Percentiles rank a stretch among this genome's conserved stretches.
Evolutionary conservation across 2,113 vertebrate species (phyloP).

Genomic region (Cololabis saira): DNA sequence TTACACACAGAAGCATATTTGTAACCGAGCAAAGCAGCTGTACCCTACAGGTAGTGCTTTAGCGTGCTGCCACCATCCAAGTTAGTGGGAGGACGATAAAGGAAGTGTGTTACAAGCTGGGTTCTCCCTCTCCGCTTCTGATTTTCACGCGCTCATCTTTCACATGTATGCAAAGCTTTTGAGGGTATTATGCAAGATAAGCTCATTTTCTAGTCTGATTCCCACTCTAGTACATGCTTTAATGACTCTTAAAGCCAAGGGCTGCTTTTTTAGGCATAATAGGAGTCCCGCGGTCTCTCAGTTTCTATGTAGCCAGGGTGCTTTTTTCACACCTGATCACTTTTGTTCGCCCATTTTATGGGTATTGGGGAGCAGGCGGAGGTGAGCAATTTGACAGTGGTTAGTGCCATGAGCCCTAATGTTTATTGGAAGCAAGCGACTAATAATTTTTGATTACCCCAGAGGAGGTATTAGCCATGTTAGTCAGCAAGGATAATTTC

Average conservation of each 20-base stretch:
- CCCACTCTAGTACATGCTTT: constrained; percentile 79
- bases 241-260: constrained; percentile 80
- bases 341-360: constrained; percentile 77
- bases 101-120: constrained; percentile 72
- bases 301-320: constrained; percentile 60
- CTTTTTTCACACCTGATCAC: constrained; percentile 78
- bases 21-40: constrained; percentile 57
- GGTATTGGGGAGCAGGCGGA: constrained; percentile 69
- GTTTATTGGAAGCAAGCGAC: constrained; percentile 82
- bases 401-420: constrained; percentile 79
- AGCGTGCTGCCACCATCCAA: constrained; percentile 71
- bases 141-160: constrained; percentile 77
- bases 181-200: constrained; percentile 84
- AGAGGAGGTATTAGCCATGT: constrained; percentile 85
- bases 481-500: constrained; percentile 88
- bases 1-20: constrained; percentile 59
- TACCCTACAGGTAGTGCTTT: constrained; percentile 83
- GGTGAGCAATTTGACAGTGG: constrained; percentile 77
- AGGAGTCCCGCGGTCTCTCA: constrained; percentile 57
- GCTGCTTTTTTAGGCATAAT: constrained; percentile 76
- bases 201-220: constrained; percentile 85
- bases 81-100: constrained; percentile 81
- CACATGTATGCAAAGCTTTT: constrained; percentile 84
- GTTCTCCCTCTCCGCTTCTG: constrained; percentile 68
- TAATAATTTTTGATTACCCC: constrained; percentile 87